Conservation (phyloP, 92 coral and sea anemone species). For the Galaxea fascicularis region DNA sequence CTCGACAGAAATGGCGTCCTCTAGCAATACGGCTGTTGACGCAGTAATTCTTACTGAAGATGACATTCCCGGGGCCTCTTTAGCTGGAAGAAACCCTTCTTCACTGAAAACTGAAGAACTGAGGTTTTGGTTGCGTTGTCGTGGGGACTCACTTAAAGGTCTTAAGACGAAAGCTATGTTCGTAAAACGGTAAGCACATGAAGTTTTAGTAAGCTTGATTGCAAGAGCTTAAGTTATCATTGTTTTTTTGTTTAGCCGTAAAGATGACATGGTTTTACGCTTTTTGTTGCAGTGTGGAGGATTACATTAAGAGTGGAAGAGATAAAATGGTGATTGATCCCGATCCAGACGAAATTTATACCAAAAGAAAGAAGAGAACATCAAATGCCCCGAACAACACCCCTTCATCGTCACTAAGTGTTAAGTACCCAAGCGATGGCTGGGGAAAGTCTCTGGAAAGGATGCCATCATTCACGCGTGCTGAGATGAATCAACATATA, state of each 20-base stretch:
- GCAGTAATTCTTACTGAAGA: constrained; percentile 24
- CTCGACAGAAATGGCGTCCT: background rate
- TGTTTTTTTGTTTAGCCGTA: background rate
- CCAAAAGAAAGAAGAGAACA: constrained; percentile 13
- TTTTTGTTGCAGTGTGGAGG: constrained; percentile 7
- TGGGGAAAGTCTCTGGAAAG: too few relatives aligned
- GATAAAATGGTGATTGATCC: constrained; percentile 40
- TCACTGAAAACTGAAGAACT: constrained; percentile 31
- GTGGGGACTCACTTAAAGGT: constrained; percentile 56
- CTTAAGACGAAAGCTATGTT: constrained; percentile 55
- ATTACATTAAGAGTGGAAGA: constrained; percentile 18
- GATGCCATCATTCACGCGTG: too few relatives aligned
- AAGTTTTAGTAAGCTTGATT: background rate
- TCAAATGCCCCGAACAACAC: too few relatives aligned
- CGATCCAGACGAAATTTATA: constrained; percentile 36
- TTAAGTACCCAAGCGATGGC: too few relatives aligned
- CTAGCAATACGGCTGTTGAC: background rate
- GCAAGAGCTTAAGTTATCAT: background rate
- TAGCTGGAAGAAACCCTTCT: too few relatives aligned
- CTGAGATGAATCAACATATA: constrained; percentile 47
- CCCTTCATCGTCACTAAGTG: too few relatives aligned
- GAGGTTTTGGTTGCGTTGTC: constrained; percentile 45
- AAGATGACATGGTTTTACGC: background rate
- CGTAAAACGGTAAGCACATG: constrained; percentile 48
- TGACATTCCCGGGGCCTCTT: too few relatives aligned